Conservation (phyloP, 2,888 invertebrate genomes). For the Bimastos eiseni region DNA sequence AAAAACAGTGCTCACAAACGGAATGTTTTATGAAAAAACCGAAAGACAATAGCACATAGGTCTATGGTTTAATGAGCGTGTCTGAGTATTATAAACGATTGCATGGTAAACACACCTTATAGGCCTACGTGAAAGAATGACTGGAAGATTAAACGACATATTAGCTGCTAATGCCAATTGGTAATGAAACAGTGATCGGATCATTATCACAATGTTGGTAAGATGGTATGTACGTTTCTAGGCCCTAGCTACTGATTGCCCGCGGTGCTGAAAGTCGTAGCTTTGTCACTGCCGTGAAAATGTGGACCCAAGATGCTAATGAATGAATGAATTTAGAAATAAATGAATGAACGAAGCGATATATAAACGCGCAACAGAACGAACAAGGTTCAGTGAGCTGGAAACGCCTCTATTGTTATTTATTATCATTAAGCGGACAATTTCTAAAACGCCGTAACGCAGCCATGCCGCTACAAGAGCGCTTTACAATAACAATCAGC, state of each 20-base stretch:
- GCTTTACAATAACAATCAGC: too few species aligned
- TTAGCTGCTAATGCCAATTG: too few species aligned
- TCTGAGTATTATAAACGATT: neutral
- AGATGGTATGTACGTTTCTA: neutral
- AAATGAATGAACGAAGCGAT: neutral
- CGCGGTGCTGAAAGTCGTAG: neutral
- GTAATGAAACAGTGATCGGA: neutral
- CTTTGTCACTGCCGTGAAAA: neutral
- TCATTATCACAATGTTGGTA: neutral
- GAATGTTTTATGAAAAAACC: neutral
- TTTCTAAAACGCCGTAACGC: too few species aligned
- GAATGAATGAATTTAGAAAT: neutral
- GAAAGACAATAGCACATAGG: neutral
- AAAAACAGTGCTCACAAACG: neutral
- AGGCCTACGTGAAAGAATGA: neutral
- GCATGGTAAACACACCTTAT: neutral
- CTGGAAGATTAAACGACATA: neutral
- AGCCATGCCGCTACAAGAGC: too few species aligned
- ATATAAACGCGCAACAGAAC: too few species aligned
- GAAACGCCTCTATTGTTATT: too few species aligned
- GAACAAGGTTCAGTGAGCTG: too few species aligned
- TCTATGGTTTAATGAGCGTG: too few species aligned
- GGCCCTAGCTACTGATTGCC: neutral
- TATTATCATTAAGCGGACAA: too few species aligned
- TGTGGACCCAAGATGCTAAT: neutral